Conservation (phyloP, 2,888 invertebrate species). For the Tiliacea aurago region DNA sequence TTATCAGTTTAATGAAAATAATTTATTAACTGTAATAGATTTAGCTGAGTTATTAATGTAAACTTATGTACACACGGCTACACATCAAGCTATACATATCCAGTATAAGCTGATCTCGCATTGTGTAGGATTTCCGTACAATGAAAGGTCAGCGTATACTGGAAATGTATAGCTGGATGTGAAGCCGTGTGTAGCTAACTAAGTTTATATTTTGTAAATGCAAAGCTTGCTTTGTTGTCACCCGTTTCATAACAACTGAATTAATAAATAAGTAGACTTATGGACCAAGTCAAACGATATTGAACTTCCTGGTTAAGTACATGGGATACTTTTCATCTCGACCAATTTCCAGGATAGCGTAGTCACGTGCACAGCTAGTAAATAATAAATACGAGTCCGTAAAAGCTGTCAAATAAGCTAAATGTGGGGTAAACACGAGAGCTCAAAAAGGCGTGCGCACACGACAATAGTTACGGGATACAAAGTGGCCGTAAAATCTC, state of each 20-base stretch:
- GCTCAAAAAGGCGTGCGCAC: constrained; percentile 69
- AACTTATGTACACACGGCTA: too few relatives aligned
- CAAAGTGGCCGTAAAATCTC: constrained; percentile 79
- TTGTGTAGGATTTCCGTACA: too few relatives aligned
- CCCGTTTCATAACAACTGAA: background rate
- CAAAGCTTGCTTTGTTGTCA: too few relatives aligned
- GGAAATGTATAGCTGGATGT: too few relatives aligned
- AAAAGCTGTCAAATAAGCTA: constrained; percentile 57
- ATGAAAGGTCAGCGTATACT: too few relatives aligned
- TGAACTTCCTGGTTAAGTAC: background rate
- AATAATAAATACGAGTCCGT: constrained; percentile 49
- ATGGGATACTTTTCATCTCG: constrained; percentile 1
- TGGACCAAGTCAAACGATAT: background rate
- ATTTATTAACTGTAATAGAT: background rate
- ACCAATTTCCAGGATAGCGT: constrained; percentile 6
- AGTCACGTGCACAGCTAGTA: constrained; percentile 42
- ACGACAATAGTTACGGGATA: constrained; percentile 72
- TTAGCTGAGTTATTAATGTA: background rate
- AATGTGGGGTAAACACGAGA: constrained; percentile 51
- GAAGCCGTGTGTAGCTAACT: too few relatives aligned
- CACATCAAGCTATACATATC: too few relatives aligned
- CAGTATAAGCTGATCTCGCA: too few relatives aligned
- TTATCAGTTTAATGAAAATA: background rate
- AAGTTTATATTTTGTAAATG: too few relatives aligned
- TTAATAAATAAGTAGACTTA: background rate